These are phyloP conservation scores for Lophotis ruficrista DNA, from an alignment of 2,113 vertebrate genomes.

Conservation along the genomic window DNA sequence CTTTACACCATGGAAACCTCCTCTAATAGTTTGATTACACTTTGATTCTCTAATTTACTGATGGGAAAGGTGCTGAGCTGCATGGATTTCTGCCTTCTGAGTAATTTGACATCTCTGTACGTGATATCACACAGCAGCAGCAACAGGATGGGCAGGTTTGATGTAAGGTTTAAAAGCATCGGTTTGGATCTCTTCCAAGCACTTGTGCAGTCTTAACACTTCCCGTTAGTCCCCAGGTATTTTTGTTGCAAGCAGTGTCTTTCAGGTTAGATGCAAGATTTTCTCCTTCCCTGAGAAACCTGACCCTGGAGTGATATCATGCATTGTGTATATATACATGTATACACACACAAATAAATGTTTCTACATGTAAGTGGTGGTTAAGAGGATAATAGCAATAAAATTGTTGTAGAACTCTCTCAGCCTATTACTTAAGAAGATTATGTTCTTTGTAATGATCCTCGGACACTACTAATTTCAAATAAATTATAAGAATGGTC, in stretches of 20 bases:
- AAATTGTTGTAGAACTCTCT: conserved; percentile 45
- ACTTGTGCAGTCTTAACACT: background rate
- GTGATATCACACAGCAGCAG: conserved; percentile 36
- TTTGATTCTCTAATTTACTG: conserved; percentile 52
- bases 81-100: conserved; percentile 25
- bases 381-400: conserved; percentile 31
- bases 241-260: conserved; percentile 8
- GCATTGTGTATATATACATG: background rate
- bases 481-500: conserved; percentile 25
- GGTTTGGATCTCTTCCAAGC: conserved; percentile 42
- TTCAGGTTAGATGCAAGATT: conserved; percentile 46
- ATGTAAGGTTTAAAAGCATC: conserved; percentile 46
- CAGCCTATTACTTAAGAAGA: conserved; percentile 49
- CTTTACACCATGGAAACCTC: background rate
- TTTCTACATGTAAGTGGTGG: conserved; percentile 50
- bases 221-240: background rate
- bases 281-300: conserved; percentile 24
- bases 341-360: background rate
- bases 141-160: conserved; percentile 10
- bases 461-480: conserved; percentile 30
- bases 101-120: conserved; percentile 44
- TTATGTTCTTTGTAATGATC: background rate
- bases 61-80: conserved; percentile 23
- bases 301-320: conserved; percentile 25
- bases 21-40: conserved; percentile 22